Conservation (phyloP, 2,113 vertebrate genomes). For the Holacanthus passer region DNA sequence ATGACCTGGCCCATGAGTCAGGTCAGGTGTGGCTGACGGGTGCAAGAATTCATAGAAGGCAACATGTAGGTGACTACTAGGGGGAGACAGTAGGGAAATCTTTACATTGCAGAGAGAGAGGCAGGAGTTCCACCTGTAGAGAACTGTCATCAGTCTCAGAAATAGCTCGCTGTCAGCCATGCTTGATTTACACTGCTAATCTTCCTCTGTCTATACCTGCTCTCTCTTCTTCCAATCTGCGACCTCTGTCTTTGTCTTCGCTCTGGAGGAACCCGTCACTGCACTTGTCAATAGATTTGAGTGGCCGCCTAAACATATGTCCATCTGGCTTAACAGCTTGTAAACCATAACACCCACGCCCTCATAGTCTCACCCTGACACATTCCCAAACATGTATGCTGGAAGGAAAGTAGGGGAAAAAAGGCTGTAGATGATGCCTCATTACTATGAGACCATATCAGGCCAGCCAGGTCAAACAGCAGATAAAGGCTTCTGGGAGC, state of each 20-base stretch:
- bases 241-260: constrained; percentile 34
- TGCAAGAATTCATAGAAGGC: constrained; percentile 20
- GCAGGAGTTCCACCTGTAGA: constrained; percentile 71
- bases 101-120: constrained; percentile 45
- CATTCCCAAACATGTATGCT: constrained; percentile 45
- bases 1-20: constrained; percentile 17
- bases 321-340: constrained; percentile 65
- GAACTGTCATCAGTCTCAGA: constrained; percentile 75
- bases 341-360: constrained; percentile 45
- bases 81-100: constrained; percentile 6
- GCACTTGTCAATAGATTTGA: constrained; percentile 63
- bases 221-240: constrained; percentile 36
- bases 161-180: constrained; percentile 70
- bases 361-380: constrained; percentile 40
- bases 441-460: constrained; percentile 46
- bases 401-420: background rate
- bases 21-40: constrained; percentile 21
- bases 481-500: constrained; percentile 73
- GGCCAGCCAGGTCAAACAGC: constrained; percentile 55
- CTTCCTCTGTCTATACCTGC: constrained; percentile 56
- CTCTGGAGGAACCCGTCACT: constrained; percentile 57
- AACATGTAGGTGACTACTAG: constrained; percentile 24
- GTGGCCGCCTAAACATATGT: constrained; percentile 52
- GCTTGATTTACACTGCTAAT: constrained; percentile 75
- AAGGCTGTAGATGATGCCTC: constrained; percentile 52